Evolutionary conservation across 2,113 vertebrate species (phyloP).

Genomic region (Centropus unirufus): DNA sequence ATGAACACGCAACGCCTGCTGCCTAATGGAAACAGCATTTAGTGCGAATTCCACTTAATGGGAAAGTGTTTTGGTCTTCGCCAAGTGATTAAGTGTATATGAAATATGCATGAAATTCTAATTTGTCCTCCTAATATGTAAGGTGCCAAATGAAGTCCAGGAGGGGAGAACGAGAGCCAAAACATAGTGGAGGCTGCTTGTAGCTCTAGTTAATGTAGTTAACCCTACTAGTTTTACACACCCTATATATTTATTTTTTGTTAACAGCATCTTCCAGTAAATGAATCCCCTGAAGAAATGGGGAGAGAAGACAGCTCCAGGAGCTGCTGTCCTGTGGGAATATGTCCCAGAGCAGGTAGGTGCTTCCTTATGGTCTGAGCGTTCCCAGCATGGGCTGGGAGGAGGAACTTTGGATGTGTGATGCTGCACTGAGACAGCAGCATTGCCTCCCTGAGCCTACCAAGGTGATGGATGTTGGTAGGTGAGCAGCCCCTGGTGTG

Average conservation of each 20-base stretch:
- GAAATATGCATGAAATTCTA: constrained; percentile 60
- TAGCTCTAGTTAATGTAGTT: background rate
- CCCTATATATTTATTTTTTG: fast-evolving
- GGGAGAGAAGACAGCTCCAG: fast-evolving
- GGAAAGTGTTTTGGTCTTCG: constrained; percentile 26
- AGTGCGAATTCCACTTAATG: constrained; percentile 18
- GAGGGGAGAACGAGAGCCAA: constrained; percentile 21
- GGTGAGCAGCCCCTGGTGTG: fast-evolving
- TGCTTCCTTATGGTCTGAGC: fast-evolving
- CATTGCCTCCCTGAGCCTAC: background rate
- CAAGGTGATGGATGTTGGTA: fast-evolving
- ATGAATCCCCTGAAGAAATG: fast-evolving
- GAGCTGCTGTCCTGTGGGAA: background rate
- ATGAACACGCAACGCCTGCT: background rate
- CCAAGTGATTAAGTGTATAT: constrained; percentile 45
- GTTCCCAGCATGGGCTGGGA: background rate
- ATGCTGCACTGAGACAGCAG: background rate
- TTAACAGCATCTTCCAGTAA: background rate
- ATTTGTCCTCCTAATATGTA: constrained; percentile 28
- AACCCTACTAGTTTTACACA: background rate
- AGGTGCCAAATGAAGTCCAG: constrained; percentile 37
- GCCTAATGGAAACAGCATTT: background rate
- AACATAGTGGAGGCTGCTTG: background rate
- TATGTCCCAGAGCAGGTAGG: background rate
- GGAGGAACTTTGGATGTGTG: fast-evolving